Base-by-base conservation (phyloP, 2,797 vertebrate species). In the Scleropages formosus region DNA sequence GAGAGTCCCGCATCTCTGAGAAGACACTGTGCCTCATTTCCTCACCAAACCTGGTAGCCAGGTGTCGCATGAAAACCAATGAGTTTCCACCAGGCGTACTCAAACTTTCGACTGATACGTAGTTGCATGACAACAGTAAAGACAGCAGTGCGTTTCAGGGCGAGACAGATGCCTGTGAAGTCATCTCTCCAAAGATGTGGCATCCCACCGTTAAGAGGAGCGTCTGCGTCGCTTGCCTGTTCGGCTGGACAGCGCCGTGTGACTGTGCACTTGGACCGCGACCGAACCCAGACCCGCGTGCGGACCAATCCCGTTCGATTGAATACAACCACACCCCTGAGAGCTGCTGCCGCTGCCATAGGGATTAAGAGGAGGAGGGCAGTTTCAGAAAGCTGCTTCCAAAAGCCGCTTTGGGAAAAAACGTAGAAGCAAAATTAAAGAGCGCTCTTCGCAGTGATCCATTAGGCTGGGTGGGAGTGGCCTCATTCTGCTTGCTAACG, bases 271-370 rank as follows among this genome's bases (percentile, higher is more conserved):
- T 47, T 0, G 65, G 65, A 22, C 65, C 20, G 4, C 49, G 46
- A 68, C 12, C 22, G 44, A 20, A n/a, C 68, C 65, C 20, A 4
- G 1, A 13, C 49, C n/a, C 31, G 67, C 4, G 18, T 9, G 1
- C 13, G 20, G 65, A 68, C 9, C 11, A 15, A 1, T 4, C 0
- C 12, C n/a, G 47, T 58, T 75, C 76, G 75, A 82, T 72, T 8
- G 20, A 82, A 4, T 83, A 76, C 77, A 78, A 78, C 78, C 73
- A 4, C 56, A 79, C 76, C 76, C 79, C 71, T 16, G 18, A 81
- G 15, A 84, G 80, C 76, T 79, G 79, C 80, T 71, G 6, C 59
- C 80, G 75, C 49, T 70, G 12, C 72, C 8, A 51, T 60, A 18
- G 72, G 82, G 79, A 84, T 87, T 80, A 83, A 51, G 46, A 4